These are phyloP conservation scores for Enteromius viviparus DNA, from an alignment of 2,797 vertebrate species.

Conservation along the genomic window DNA sequence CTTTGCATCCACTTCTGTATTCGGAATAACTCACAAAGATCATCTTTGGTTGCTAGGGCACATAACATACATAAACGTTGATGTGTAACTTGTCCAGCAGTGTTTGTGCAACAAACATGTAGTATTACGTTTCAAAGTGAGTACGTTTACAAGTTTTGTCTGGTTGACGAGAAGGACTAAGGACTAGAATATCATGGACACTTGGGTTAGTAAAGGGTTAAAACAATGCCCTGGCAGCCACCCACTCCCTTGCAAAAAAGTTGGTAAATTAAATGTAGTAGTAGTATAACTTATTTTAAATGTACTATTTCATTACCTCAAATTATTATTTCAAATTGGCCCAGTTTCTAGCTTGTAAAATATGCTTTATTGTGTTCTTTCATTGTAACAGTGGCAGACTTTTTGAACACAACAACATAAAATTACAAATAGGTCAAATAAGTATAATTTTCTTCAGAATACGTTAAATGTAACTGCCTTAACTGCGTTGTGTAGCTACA, in stretches of 20 bases:
- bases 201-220: background rate
- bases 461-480: background rate
- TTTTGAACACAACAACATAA: background rate
- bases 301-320: background rate
- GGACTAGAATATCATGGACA: background rate
- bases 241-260: background rate
- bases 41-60: background rate
- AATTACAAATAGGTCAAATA: too few relatives aligned
- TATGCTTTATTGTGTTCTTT: background rate
- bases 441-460: background rate
- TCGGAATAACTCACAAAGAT: background rate
- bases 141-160: background rate
- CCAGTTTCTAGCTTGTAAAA: background rate
- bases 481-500: background rate
- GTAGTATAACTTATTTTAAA: background rate
- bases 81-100: background rate
- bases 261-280: background rate
- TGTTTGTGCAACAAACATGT: background rate
- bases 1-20: background rate
- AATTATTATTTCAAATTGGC: background rate
- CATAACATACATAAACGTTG: background rate
- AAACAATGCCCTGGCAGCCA: background rate
- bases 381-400: background rate
- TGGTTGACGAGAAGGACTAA: background rate
- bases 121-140: background rate